Base-by-base conservation (phyloP, 1,140 invertebrate species). In the Tachypleus tridentatus region DNA sequence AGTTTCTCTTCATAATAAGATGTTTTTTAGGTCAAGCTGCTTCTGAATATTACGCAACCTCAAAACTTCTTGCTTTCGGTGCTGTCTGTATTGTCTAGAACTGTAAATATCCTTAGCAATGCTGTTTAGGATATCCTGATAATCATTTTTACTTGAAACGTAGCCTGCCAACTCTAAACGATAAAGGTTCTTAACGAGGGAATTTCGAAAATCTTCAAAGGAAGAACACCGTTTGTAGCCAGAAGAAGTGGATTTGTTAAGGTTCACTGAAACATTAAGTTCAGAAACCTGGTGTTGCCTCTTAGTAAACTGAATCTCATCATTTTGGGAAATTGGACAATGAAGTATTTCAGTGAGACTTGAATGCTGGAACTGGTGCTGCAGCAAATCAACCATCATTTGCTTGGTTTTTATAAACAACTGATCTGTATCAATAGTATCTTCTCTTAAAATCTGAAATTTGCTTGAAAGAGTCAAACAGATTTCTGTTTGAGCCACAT, bases 1-100 rank as follows among this genome's bases (percentile, higher is more conserved):
- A 86, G 84, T 77, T 90, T 87, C 69, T 89, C 87, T 73, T 87
- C 81, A 68, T 87, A 87, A 75, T 87, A 89, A 67, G 82, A 80
- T 3, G 82, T 82, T 75, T n/a, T 90, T 90, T 54, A 84, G 81
- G 61, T 82, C 79, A 2, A 91, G 76, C 71, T 82, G 82, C 61
- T 83, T 81, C 70, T 85, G 83, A 0, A 86, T 86, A 11, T 77
- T 72, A n/a, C 80, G 80, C 3, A 89, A 75, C 4, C 82, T 83
- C 51, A 83, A 76, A 47, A 91, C 71, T 63, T 89, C 87, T 70
- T 81, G 71, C 69, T 77, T 58, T 4, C 65, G 49, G 51, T 63
- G 51, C 54, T 81, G 73, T 69, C 84, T 77, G 70, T 87, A 85
- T 62, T 82, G 83, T 51, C 82, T 80, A 73, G 85, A 85, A 71